A percentile compares a stretch with the other conserved stretches of the same genome.
Conservation (phyloP, 2,797 vertebrate species). For the Brachyrhaphis roseni region DNA sequence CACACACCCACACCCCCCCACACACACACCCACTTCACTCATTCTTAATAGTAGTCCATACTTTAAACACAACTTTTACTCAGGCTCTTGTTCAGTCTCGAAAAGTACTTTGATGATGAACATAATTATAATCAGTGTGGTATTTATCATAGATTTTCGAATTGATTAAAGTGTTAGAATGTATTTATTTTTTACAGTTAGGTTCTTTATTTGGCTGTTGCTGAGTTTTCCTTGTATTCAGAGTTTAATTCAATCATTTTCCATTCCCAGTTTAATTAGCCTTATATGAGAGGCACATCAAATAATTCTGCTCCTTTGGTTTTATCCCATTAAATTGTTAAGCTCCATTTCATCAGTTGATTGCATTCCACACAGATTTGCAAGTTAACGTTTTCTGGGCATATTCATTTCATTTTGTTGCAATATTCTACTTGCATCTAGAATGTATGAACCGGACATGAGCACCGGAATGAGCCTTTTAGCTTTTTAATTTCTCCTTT, state of each 20-base stretch:
- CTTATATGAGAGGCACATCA: conserved; percentile 50
- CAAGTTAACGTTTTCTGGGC: conserved; percentile 29
- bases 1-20: too few species aligned
- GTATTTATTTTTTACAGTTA: conserved; percentile 4
- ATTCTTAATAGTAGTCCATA: background rate
- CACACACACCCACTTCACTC: background rate
- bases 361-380: conserved; percentile 51
- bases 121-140: conserved; percentile 3
- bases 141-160: background rate
- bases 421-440: background rate
- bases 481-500: conserved; percentile 11
- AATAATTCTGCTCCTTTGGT: conserved; percentile 54
- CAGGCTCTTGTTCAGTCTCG: background rate
- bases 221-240: conserved; percentile 8
- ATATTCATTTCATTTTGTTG: conserved; percentile 31
- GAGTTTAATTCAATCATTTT: conserved; percentile 37
- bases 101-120: background rate
- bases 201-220: background rate
- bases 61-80: background rate
- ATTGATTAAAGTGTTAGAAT: conserved; percentile 3
- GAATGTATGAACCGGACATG: background rate
- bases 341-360: conserved; percentile 63
- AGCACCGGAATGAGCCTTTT: conserved; percentile 4
- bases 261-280: conserved; percentile 25
- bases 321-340: conserved; percentile 46